Evolutionary conservation across 1,140 invertebrate genomes (phyloP), one percentile per base, ranked within the genome.

Genomic region (Lepidurus arcticus): DNA sequence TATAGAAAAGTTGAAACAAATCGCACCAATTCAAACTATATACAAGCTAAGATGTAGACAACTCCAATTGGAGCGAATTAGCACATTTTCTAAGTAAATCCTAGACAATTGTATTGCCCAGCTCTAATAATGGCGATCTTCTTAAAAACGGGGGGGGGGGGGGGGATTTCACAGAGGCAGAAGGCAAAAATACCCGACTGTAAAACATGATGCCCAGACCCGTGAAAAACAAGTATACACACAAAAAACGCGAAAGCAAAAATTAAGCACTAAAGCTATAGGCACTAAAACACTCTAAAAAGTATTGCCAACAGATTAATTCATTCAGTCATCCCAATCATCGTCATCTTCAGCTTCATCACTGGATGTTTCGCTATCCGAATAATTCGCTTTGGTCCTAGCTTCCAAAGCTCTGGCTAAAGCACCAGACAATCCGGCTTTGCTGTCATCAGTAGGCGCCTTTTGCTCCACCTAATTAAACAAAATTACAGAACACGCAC

Each of bases 381-480:
- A 83, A 84, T 93, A 91, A 81, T 93, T 91, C 73, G 88, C 91
- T 81, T 88, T 86, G 53, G 88, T 88, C 65, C 92, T 85, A 83
- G 92, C 91, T 21, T 90, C 89, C n/a, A 95, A 85, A 47, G 93
- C 93, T 79, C 89, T 87, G 3, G 91, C 90, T 78, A 95, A 86
- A 6, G 92, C 93, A 53, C 89, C 90, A n/a, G 93, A 93, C 75
- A 95, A 86, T 53, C 92, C 91, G 81, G 88, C 88, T 79, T 86
- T 84, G 78, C 82, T 83, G n/a, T 82, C 79, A 11, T 81, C 45
- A 16, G 78, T 65, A 44, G 81, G 16, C 11, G 80, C 75, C 44
- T 81, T 44, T 24, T 81, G 74, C 42, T 83, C 82, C 47, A 80
- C 79, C 10, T 34, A 16, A 42, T 78, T 44, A 78, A 74, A 44